These are phyloP conservation scores for Gandaritis pyraliata DNA, from an alignment of 2,888 invertebrate species.

Conservation along the genomic window DNA sequence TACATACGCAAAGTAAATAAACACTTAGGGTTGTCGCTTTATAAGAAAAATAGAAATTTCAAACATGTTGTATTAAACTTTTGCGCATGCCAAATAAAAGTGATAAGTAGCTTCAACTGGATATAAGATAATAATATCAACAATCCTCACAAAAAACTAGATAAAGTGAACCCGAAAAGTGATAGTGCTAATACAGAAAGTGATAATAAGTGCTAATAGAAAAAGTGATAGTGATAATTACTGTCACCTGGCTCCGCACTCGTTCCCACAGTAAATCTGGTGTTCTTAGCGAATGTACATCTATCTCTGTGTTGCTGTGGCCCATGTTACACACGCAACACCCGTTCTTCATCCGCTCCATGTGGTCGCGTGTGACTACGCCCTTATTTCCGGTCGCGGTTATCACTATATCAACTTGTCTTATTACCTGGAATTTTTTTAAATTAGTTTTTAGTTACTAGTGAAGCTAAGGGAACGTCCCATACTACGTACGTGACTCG, in stretches of 20 bases:
- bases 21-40: too few species aligned
- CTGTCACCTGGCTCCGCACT: constrained; percentile 92
- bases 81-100: too few species aligned
- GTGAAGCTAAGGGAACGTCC: not conserved
- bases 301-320: constrained; percentile 96
- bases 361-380: constrained; percentile 96
- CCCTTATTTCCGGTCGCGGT: constrained; percentile 99
- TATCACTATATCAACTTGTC: constrained; percentile 97
- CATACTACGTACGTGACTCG: too few species aligned
- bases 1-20: too few species aligned
- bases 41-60: too few species aligned
- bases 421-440: constrained; percentile 87
- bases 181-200: not conserved
- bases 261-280: constrained; percentile 99
- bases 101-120: not conserved
- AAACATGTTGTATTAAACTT: too few species aligned
- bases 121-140: not conserved
- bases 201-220: constrained; percentile 4
- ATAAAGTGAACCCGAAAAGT: not conserved
- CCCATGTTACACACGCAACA: constrained; percentile 99
- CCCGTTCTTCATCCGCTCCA: constrained; percentile 98
- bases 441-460: too few species aligned
- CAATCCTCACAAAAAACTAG: not conserved
- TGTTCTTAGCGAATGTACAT: constrained; percentile 95
- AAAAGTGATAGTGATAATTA: constrained; percentile 16